Evolutionary conservation across 2,888 invertebrate species (phyloP), one percentile per base, ranked within the genome.

Genomic region (Eristalis intricaria): DNA sequence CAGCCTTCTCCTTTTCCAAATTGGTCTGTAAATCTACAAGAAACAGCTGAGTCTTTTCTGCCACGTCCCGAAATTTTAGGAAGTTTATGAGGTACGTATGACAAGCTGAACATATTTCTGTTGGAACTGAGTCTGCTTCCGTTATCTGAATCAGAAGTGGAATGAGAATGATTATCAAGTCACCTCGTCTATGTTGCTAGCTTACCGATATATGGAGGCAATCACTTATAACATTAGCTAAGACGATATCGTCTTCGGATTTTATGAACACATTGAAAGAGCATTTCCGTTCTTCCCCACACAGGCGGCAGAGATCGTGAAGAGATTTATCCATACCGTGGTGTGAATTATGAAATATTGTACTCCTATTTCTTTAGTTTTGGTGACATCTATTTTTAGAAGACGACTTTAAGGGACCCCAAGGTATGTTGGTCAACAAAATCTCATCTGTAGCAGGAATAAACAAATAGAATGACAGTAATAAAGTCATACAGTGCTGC

Each of bases 401-500:
- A 11, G 64, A 71, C 58, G 40, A 58, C 15, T 15, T 19, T 38
- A 22, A 50, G 13, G 60, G 43, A 61, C 32, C n/a, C 29, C n/a
- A 13, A 23, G 4, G 4, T 63, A 70, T 74, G 68, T 81, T 50
- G 32, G 32, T 69, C 73, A 77, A 80, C 76, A 76, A 68, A 70
- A 15, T 65, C 23, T 40, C 43, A 10, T 19, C 50, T 64, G 43
- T 32, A 63, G n/a, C n/a, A n/a, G 38, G 15, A 83, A 87, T 87
- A 87, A 87, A 87, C 87, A 87, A 87, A 76, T 79, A 66, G 69
- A 75, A 66, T 76, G 87, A 83, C 87, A 87, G 29, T 76, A 43
- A 29, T 26, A 15, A n/a, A n/a, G 11, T 0, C 10, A 15, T 3
- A 5, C 22, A 80, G 76, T 79, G 71, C 29, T 78, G 77, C 69